Percentiles rank a stretch among this genome's conserved stretches.
Evolutionary conservation across 2,888 invertebrate species (phyloP).

Genomic region (Rhagophthalmus giganteus): DNA sequence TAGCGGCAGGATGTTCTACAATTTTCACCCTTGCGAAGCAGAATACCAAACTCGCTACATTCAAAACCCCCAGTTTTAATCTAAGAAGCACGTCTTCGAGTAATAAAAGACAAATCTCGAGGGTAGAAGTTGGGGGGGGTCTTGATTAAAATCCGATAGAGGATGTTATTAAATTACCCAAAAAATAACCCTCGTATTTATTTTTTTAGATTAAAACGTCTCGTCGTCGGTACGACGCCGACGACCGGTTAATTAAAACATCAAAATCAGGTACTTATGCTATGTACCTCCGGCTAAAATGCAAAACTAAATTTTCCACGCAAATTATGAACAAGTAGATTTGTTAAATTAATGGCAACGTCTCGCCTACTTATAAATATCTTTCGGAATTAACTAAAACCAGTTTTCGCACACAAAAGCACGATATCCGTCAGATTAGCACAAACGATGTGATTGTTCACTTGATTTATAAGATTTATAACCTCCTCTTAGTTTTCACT

Average conservation of each 20-base stretch:
- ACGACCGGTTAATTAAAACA: too few relatives aligned
- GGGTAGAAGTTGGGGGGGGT: background rate
- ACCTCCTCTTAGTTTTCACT: slow-evolving; percentile 12
- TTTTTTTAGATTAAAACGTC: too few relatives aligned
- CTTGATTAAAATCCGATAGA: background rate
- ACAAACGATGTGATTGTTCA: slow-evolving; percentile 8
- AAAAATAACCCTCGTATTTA: too few relatives aligned
- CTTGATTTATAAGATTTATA: slow-evolving; percentile 10
- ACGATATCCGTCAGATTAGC: slow-evolving; percentile 6
- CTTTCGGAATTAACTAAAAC: too few relatives aligned
- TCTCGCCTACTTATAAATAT: too few relatives aligned
- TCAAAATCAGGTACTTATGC: too few relatives aligned
- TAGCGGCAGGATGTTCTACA: slow-evolving; percentile 1
- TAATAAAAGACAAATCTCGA: background rate
- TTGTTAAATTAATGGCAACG: too few relatives aligned
- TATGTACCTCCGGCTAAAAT: too few relatives aligned
- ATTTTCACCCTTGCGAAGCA: slow-evolving; percentile 7
- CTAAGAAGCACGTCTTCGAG: background rate
- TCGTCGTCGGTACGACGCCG: too few relatives aligned
- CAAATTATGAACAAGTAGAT: too few relatives aligned
- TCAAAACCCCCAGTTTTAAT: background rate
- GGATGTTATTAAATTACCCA: background rate
- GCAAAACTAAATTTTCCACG: too few relatives aligned
- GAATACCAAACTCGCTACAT: background rate
- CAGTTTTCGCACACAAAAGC: too few relatives aligned